These are phyloP conservation scores for Morone saxatilis DNA, from an alignment of 2,113 vertebrate genomes.

Conservation along the genomic window DNA sequence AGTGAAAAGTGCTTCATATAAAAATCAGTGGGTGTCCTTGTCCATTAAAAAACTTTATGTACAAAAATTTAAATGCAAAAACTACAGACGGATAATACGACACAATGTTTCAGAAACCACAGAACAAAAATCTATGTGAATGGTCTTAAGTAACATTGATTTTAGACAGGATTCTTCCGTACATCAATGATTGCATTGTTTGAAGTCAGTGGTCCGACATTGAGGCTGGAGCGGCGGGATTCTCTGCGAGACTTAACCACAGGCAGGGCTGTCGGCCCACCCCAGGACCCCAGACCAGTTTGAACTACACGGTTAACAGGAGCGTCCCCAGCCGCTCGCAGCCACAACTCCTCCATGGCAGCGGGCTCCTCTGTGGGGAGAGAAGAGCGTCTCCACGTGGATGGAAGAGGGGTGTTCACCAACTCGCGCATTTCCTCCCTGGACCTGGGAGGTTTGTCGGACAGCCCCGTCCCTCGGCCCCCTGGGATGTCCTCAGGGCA, in stretches of 20 bases:
- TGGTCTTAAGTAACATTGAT: not conserved
- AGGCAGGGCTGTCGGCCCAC: slow-evolving; percentile 61
- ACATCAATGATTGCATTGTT: slow-evolving; percentile 91
- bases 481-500: slow-evolving; percentile 43
- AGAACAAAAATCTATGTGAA: slow-evolving; percentile 39
- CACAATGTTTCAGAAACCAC: slow-evolving; percentile 21
- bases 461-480: slow-evolving; percentile 36
- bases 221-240: slow-evolving; percentile 87
- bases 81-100: slow-evolving; percentile 26
- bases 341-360: slow-evolving; percentile 83
- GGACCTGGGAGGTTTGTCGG: slow-evolving; percentile 77
- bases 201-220: slow-evolving; percentile 68
- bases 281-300: slow-evolving; percentile 70
- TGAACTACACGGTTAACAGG: slow-evolving; percentile 73
- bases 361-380: slow-evolving; percentile 88
- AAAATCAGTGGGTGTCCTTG: slow-evolving; percentile 54
- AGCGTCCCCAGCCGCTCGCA: slow-evolving; percentile 73
- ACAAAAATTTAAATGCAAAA: slow-evolving; percentile 51
- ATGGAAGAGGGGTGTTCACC: slow-evolving; percentile 89
- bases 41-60: slow-evolving; percentile 40
- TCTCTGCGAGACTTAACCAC: slow-evolving; percentile 86
- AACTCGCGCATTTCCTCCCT: slow-evolving; percentile 89
- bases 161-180: slow-evolving; percentile 91
- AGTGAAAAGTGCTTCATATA: slow-evolving; percentile 74
- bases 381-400: slow-evolving; percentile 93